Evolutionary conservation across 2,113 vertebrate genomes (phyloP), one percentile per base, ranked within the genome.

Genomic region (Macaca fascicularis): DNA sequence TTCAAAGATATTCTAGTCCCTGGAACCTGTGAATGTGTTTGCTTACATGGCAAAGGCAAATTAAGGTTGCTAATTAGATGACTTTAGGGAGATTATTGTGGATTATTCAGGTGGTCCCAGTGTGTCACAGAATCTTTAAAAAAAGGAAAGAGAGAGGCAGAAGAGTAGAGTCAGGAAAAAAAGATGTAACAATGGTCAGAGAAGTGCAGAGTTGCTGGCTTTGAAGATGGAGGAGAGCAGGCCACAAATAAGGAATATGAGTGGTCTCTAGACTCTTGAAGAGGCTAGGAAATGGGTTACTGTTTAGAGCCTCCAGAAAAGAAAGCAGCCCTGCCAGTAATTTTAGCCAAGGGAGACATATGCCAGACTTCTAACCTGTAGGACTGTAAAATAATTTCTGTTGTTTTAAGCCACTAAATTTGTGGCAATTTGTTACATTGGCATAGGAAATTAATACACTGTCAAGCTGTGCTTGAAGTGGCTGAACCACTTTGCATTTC

Each of bases 1-100:
- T n/a, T 67, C 22, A 45, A 75, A 89, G 40, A 87, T 93, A 27
- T n/a, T 38, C 59, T 95, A 23, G 82, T 96, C 7, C 55, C 20
- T 82, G 45, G 69, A 90, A 89, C 22, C 32, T 92, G 20, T 82
- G 72, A 94, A 55, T 95, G 93, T 90, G 82, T 85, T 85, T 93
- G 57, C 43, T 95, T 96, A 79, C 1, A 2, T 76, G 38, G 75
- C 80, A 95, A 78, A 93, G 32, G 38, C 85, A 79, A 95, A 67
- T 91, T 94, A 64, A 92, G 43, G 30, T 92, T 87, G 52, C 72
- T 95, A 83, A 83, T 95, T 70, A 96, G 9, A 11, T 87, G 14
- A 69, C 14, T 90, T 92, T 55, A 86, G 25, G 52, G 23, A 78
- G 70, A 78, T 70, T 92, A 76, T 55, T 8, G 25, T 87, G 35